phyloP scores from a whole-genome alignment of 2,797 vertebrate species.

The Myotis myotis region DNA sequence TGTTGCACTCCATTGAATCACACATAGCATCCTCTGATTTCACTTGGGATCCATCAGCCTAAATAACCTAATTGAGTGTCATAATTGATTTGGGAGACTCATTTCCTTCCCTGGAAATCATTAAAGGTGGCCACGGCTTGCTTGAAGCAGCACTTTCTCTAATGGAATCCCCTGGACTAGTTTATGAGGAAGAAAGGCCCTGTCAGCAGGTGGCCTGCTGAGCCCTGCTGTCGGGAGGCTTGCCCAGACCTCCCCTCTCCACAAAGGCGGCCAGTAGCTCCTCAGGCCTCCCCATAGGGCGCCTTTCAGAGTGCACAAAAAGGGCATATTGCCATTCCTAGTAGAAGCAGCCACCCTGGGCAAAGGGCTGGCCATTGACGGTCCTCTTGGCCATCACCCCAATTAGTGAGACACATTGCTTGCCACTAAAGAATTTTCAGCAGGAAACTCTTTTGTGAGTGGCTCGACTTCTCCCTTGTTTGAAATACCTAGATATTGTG shows the following conservation, averaged over 20 bases:
- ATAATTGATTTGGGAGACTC: constrained; percentile 82
- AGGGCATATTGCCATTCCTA: constrained; percentile 84
- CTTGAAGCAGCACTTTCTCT: constrained; percentile 85
- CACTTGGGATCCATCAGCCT: constrained; percentile 76
- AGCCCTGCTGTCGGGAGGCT: constrained; percentile 73
- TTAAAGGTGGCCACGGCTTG: constrained; percentile 81
- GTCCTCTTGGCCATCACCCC: constrained; percentile 82
- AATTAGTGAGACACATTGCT: constrained; percentile 86
- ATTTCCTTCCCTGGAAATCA: constrained; percentile 83
- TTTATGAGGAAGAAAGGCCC: constrained; percentile 83
- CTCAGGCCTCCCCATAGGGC: constrained; percentile 86
- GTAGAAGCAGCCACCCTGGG: constrained; percentile 73
- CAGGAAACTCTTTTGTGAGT: constrained; percentile 74
- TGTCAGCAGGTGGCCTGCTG: constrained; percentile 83
- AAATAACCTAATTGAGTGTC: constrained; percentile 82
- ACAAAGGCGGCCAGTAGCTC: constrained; percentile 83
- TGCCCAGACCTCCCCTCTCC: constrained; percentile 90
- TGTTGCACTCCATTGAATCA: constrained; percentile 59
- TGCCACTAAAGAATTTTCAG: constrained; percentile 82
- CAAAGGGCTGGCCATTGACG: constrained; percentile 82
- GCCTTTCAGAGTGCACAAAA: constrained; percentile 75
- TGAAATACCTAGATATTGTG: constrained; percentile 40
- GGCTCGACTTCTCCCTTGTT: constrained; percentile 34
- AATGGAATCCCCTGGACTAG: constrained; percentile 87
- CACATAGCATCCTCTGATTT: constrained; percentile 73